Evolutionary conservation across 2,888 invertebrate genomes (phyloP).

Genomic region (Idaea straminata): DNA sequence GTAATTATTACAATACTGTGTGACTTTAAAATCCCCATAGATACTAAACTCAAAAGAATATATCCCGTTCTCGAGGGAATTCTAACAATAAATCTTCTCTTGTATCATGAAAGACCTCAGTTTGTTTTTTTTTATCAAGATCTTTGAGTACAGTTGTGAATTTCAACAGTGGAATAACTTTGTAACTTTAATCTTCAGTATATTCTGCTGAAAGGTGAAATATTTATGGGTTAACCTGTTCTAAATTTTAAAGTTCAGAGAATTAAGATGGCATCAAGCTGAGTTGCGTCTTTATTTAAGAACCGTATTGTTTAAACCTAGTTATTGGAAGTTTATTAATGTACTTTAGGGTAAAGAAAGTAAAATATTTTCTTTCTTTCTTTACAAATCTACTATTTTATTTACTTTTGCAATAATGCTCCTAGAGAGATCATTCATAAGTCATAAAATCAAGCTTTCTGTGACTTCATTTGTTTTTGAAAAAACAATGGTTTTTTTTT

Average conservation of each 20-base stretch:
- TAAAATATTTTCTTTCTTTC: too few relatives aligned
- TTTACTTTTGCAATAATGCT: too few relatives aligned
- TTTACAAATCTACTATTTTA: too few relatives aligned
- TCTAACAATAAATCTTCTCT: constrained; percentile 62
- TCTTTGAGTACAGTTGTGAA: constrained; percentile 31
- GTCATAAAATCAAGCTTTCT: too few relatives aligned
- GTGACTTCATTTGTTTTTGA: too few relatives aligned
- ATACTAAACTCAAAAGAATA: constrained; percentile 56
- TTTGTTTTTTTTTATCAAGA: constrained; percentile 65
- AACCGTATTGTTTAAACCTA: too few relatives aligned
- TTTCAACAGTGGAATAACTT: constrained; percentile 21
- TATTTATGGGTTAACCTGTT: background rate
- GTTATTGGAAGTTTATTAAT: too few relatives aligned
- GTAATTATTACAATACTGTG: constrained; percentile 25
- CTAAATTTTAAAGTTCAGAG: background rate
- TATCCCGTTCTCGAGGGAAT: constrained; percentile 58
- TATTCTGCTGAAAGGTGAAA: background rate
- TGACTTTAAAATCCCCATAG: constrained; percentile 34
- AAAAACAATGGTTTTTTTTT: too few relatives aligned
- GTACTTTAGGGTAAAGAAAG: too few relatives aligned
- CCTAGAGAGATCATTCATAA: too few relatives aligned
- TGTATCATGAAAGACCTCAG: constrained; percentile 54
- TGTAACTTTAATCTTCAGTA: constrained; percentile 26
- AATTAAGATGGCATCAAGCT: background rate
- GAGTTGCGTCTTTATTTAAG: too few relatives aligned